These are phyloP conservation scores for Microcebus ravelobensis DNA, from an alignment of 2,113 vertebrate species.

Conservation along the genomic window DNA sequence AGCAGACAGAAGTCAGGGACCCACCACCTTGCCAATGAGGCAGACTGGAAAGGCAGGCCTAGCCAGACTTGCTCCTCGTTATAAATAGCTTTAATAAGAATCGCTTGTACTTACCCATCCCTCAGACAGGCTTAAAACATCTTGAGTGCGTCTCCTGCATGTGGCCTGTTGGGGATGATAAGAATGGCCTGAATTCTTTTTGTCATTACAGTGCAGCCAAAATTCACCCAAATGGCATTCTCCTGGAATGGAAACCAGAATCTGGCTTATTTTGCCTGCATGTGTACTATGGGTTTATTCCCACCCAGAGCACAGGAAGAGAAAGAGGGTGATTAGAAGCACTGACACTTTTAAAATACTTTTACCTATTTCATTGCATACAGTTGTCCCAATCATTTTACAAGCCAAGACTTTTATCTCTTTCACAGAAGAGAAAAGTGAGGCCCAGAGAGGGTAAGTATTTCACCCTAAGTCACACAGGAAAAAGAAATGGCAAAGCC, in stretches of 20 bases:
- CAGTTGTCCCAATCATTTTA: background rate
- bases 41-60: constrained; percentile 9
- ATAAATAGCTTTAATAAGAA: constrained; percentile 29
- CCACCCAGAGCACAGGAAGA: background rate
- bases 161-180: background rate
- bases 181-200: background rate
- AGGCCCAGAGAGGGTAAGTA: background rate
- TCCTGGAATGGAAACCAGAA: background rate
- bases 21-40: background rate
- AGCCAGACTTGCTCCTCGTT: background rate
- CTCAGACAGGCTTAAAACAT: background rate
- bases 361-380: background rate
- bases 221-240: background rate
- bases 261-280: background rate
- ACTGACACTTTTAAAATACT: background rate
- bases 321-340: background rate
- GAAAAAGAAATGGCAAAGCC: background rate
- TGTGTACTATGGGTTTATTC: background rate
- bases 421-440: constrained; percentile 10
- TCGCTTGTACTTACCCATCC: background rate
- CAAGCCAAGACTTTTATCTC: background rate
- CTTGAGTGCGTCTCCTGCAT: background rate
- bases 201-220: background rate
- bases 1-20: background rate
- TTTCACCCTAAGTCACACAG: background rate